Evolutionary conservation across 2,888 invertebrate genomes (phyloP).

Genomic region (Tachina grossa): DNA sequence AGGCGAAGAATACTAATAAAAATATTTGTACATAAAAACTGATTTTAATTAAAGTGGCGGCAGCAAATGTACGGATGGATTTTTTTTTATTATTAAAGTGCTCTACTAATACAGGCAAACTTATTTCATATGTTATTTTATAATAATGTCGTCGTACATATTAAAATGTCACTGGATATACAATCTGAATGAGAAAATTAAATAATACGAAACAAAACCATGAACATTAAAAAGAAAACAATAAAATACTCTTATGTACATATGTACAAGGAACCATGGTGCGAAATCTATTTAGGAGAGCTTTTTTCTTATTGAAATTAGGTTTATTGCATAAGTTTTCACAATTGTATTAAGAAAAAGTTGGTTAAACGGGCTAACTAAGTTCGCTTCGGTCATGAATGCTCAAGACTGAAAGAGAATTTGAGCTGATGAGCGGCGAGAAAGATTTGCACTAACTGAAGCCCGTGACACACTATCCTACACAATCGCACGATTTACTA

Average conservation of each 20-base stretch:
- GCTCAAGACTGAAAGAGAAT: no score
- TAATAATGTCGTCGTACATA: slow-evolving; percentile 36
- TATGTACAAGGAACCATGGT: not conserved
- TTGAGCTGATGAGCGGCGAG: no score
- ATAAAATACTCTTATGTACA: not conserved
- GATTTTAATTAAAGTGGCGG: slow-evolving; percentile 57
- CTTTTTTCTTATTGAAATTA: not conserved
- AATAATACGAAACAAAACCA: not conserved
- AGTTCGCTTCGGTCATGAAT: no score
- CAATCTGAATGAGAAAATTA: slow-evolving; percentile 6
- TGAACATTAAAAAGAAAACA: slow-evolving; percentile 22
- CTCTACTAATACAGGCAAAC: slow-evolving; percentile 23
- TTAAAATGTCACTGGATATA: slow-evolving; percentile 55
- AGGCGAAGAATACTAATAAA: slow-evolving; percentile 42
- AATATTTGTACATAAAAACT: slow-evolving; percentile 27
- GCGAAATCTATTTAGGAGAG: not conserved
- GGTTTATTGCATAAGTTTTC: slow-evolving; percentile 13
- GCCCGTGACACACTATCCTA: no score
- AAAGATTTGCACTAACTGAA: no score
- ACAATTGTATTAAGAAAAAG: slow-evolving; percentile 1
- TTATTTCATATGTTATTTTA: slow-evolving; percentile 21
- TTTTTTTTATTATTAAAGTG: not conserved
- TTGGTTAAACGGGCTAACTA: not conserved
- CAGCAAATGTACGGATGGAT: slow-evolving; percentile 22
- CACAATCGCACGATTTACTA: no score